Evolutionary conservation across 1,140 invertebrate species (phyloP), one percentile per base, ranked within the genome.

Genomic region (Halesus radiatus): DNA sequence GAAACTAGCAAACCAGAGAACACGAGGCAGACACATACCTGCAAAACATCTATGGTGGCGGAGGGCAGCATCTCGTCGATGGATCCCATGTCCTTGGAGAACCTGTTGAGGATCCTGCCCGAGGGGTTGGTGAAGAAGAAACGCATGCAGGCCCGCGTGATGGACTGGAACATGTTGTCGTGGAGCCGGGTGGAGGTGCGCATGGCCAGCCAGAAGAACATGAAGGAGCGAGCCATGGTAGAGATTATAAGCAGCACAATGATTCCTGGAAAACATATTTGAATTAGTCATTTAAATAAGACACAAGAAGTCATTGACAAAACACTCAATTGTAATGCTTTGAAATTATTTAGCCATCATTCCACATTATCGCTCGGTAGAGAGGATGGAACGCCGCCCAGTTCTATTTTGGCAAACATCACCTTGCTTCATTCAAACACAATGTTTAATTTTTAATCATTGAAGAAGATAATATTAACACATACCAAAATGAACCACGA

Each of bases 1-100:
- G n/a, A n/a, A n/a, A n/a, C n/a, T n/a, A 32, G 3, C 32, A 3
- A 32, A 32, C 3, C 32, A 32, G 32, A 32, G 32, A 32, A 32
- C 6, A 29, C 6, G 32, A 7, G 32, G 32, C 7, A 32, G 32
- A 32, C 32, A 32, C 64, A 20, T 79, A 92, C 92, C 87, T 90
- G 91, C 70, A 92, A 84, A 4, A 92, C 92, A 85, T 97, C 95
- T 83, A 94, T 92, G 85, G 95, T 89, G 1, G 92, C 91, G 72
- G 91, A 89, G 58, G 97, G 96, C 45, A 98, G 86, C 16, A 94
- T 90, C 86, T 97, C 96, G 87, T 98, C 97, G 26, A 97, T 93
- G 23, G 94, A 92, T 15, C 95, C 96, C 87, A 97, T 93, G 86
- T 98, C 96, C 88, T 96, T 96, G 0, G 95, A 95, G 88, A 96